Base-by-base conservation (phyloP, 2,113 vertebrate species). In the Etheostoma cragini region DNA sequence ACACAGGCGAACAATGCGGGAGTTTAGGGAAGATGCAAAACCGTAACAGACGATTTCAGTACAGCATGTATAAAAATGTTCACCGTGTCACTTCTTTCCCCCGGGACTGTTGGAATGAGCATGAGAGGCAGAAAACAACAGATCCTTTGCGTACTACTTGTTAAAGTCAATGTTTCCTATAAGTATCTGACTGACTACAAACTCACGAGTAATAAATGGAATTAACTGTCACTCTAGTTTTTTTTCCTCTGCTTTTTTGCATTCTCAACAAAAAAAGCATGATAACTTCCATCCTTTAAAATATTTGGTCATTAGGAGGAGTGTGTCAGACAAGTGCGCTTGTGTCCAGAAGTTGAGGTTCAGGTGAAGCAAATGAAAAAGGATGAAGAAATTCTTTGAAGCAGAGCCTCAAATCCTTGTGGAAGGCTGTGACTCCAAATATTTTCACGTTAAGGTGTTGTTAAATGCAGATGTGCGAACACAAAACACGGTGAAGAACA, bases 1-100 rank as follows among this genome's bases (percentile, higher is more conserved):
- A 89, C 62, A 85, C 79, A 81, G 69, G 80, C 70, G 7, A 58
- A 78, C 71, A 57, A 79, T 4, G 66, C 46, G 57, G 70, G 65
- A 67, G 69, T 72, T 57, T 19, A 52, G 61, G 63, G 77, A 85
- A 63, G 62, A 79, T 54, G 78, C 66, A 50, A 82, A 88, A 89
- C 53, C 4, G 80, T 87, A 88, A 94, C 87, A 88, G 84, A 76
- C 67, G 21, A 45, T 81, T 77, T n/a, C 79, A 89, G 83, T 81
- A 84, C 87, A 88, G 64, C 77, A 92, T 91, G 91, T 93, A 94
- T 83, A 95, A 94, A 95, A 94, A 94, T 94, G 93, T 92, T 87
- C 49, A 65, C 84, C 83, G 80, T 84, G 30, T 83, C 13, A 66
- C 78, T 80, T 83, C 30, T 71, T 76, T 74, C 76, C 80, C 71